These are phyloP conservation scores for Microchirus variegatus DNA, from an alignment of 2,797 vertebrate genomes.

Conservation along the genomic window DNA sequence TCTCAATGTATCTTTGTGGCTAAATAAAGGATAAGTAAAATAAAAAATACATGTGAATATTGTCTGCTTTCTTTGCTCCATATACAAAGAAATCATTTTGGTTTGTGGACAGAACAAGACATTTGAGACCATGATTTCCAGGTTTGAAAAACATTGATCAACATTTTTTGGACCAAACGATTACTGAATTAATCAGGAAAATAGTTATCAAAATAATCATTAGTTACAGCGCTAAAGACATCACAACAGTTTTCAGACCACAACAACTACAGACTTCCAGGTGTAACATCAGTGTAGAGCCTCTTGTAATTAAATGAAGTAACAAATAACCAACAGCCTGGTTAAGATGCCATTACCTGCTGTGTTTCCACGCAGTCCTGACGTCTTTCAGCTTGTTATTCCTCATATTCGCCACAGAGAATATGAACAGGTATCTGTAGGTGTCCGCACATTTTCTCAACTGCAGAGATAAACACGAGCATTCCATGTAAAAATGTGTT, in stretches of 20 bases:
- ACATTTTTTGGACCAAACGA: too few relatives aligned
- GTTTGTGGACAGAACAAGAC: too few relatives aligned
- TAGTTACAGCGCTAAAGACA: background rate
- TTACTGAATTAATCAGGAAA: too few relatives aligned
- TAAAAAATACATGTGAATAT: too few relatives aligned
- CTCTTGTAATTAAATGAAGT: background rate
- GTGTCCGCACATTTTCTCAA: conserved; percentile 94
- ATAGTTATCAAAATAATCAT: too few relatives aligned
- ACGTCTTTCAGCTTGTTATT: conserved; percentile 96
- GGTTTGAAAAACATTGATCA: too few relatives aligned
- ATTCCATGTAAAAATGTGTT: too few relatives aligned
- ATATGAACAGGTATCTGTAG: conserved; percentile 91
- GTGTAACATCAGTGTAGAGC: background rate
- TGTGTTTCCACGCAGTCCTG: conserved; percentile 96
- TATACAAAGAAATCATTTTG: too few relatives aligned
- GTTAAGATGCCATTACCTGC: conserved; percentile 82
- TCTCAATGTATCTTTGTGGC: too few relatives aligned
- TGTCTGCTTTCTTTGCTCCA: too few relatives aligned
- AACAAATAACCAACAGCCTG: background rate
- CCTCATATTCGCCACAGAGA: conserved; percentile 95
- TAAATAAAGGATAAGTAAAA: too few relatives aligned
- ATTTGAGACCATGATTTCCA: too few relatives aligned
- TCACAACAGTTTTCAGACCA: background rate
- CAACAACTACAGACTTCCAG: background rate
- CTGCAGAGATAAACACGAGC: conserved; percentile 61